Conservation (phyloP, 1,140 invertebrate species). For the Globodera rostochiensis region DNA sequence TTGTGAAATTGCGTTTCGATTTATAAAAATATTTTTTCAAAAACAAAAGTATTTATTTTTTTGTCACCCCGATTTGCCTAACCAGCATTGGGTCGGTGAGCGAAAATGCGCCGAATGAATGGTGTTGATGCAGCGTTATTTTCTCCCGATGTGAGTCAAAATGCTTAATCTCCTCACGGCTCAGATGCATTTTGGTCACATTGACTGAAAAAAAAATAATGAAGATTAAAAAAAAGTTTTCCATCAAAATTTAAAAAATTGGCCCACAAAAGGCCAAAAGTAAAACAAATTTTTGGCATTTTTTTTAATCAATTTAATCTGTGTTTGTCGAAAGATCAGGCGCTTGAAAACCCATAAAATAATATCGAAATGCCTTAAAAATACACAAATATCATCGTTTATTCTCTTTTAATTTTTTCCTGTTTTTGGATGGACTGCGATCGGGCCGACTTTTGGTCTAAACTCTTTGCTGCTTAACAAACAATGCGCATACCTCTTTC, state of each 20-base stretch:
- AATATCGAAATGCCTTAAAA: too few relatives aligned
- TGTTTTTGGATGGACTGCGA: too few relatives aligned
- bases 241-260: neutral
- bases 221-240: neutral
- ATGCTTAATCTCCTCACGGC: conserved; percentile 17
- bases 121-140: neutral
- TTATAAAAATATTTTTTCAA: neutral
- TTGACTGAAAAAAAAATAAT: conserved; percentile 6
- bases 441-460: neutral
- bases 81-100: conserved; percentile 15
- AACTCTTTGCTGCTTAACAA: neutral
- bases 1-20: too few relatives aligned
- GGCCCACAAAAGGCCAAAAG: neutral
- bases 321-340: too few relatives aligned
- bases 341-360: too few relatives aligned
- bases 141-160: conserved; percentile 23
- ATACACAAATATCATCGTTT: too few relatives aligned
- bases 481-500: too few relatives aligned
- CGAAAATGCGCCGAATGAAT: neutral
- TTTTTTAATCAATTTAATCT: too few relatives aligned
- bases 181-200: conserved; percentile 16
- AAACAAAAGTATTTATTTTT: neutral
- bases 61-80: too few relatives aligned
- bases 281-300: neutral
- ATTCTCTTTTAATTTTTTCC: too few relatives aligned